Conservation (phyloP, 2,888 invertebrate species). For the Pseudoips prasinana region DNA sequence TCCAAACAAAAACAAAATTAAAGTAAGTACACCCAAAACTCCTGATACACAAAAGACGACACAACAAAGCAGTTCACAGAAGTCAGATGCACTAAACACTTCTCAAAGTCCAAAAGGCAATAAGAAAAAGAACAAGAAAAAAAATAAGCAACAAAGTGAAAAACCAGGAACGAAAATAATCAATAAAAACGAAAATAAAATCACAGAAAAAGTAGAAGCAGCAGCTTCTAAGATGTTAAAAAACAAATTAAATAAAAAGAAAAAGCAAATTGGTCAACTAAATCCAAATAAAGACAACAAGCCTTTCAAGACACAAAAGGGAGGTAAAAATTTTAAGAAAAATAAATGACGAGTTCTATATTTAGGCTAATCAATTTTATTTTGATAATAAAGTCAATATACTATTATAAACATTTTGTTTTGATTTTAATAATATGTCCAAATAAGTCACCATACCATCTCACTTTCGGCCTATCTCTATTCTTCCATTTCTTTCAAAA, state of each 20-base stretch:
- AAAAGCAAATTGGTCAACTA: conserved; percentile 62
- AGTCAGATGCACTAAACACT: conserved; percentile 13
- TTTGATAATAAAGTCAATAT: conserved; percentile 31
- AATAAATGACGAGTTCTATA: conserved; percentile 28
- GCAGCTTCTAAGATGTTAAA: conserved; percentile 60
- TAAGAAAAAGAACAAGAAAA: conserved; percentile 22
- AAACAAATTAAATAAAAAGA: conserved; percentile 58
- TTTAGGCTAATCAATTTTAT: conserved; percentile 16
- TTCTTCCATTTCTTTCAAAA: no score
- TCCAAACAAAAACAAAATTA: conserved; percentile 42
- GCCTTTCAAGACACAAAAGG: conserved; percentile 28
- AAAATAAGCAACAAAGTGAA: conserved; percentile 20
- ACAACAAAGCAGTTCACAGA: conserved; percentile 8
- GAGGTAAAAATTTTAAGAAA: conserved; percentile 44
- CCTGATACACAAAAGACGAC: no score
- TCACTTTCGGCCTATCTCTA: no score
- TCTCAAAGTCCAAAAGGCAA: conserved; percentile 1
- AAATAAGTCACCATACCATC: no score
- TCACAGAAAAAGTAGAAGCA: conserved; percentile 50
- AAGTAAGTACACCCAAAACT: no score
- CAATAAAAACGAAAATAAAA: conserved; percentile 40
- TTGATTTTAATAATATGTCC: conserved; percentile 9
- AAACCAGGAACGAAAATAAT: conserved; percentile 7
- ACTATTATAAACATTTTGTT: conserved; percentile 6
- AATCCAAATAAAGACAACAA: conserved; percentile 42